Conservation (phyloP, 2,888 invertebrate species). For the Drosophila subsilvestris region DNA sequence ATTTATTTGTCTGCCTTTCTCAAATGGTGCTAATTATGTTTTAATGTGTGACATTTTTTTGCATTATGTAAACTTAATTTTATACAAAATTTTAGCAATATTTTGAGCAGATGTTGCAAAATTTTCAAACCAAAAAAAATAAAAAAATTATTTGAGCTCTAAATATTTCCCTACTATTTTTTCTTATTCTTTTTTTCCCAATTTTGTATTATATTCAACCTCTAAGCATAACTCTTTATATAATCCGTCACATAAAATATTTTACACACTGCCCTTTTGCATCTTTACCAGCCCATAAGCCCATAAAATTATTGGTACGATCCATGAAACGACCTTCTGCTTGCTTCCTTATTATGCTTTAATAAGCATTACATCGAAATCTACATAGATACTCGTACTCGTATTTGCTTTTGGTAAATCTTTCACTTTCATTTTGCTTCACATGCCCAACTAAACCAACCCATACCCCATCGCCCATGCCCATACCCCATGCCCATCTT, state of each 20-base stretch:
- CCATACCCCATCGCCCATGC: neutral
- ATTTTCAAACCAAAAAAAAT: too few species aligned
- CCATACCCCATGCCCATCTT: constrained; percentile 23
- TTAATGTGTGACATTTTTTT: neutral
- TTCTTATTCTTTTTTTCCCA: too few species aligned
- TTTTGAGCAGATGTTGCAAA: too few species aligned
- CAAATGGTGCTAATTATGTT: neutral
- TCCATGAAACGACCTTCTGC: constrained; percentile 22
- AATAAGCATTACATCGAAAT: constrained; percentile 35
- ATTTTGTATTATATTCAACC: neutral
- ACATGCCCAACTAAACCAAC: neutral
- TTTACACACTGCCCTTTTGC: neutral
- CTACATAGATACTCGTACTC: neutral
- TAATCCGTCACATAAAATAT: neutral
- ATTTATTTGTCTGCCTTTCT: neutral
- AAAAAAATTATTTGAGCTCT: too few species aligned
- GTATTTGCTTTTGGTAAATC: constrained; percentile 22
- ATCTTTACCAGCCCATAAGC: neutral
- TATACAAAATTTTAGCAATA: too few species aligned
- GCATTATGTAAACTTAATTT: too few species aligned
- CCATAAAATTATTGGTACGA: constrained; percentile 23
- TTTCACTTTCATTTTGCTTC: constrained; percentile 44
- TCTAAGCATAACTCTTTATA: neutral
- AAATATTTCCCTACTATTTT: too few species aligned
- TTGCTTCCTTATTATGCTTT: constrained; percentile 43